phyloP scores from a whole-genome alignment of 1,140 invertebrate genomes.

The Drosophila nikananu region DNA sequence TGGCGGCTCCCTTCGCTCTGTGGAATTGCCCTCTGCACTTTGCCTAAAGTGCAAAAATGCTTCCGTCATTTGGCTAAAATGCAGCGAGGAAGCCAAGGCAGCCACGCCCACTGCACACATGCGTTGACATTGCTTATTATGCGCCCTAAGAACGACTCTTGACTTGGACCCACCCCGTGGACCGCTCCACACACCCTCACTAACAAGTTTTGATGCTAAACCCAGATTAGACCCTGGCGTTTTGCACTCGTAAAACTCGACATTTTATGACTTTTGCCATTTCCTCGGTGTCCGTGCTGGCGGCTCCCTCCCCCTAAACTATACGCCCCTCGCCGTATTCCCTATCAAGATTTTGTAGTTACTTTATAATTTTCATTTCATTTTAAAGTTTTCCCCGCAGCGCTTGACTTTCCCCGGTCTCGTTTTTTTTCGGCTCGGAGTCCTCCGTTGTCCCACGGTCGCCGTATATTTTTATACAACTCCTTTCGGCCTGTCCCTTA shows the following conservation, averaged over 20 bases:
- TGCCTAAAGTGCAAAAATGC: conserved; percentile 80
- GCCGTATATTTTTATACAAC: conserved; percentile 64
- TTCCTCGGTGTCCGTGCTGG: conserved; percentile 53
- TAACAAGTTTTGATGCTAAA: conserved; percentile 83
- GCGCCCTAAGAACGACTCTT: conserved; percentile 29
- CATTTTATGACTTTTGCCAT: conserved; percentile 83
- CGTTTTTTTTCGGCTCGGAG: neutral
- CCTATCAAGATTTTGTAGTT: conserved; percentile 83
- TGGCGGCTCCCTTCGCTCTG: conserved; percentile 1
- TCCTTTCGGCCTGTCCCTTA: conserved; percentile 17
- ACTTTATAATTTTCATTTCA: conserved; percentile 82
- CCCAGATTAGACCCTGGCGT: conserved; percentile 83
- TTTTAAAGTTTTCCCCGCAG: conserved; percentile 63
- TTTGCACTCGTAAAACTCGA: conserved; percentile 83
- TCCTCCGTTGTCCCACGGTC: conserved; percentile 47
- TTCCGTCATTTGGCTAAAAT: conserved; percentile 73
- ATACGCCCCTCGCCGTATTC: conserved; percentile 37
- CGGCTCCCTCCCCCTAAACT: conserved; percentile 19
- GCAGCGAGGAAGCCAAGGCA: conserved; percentile 27
- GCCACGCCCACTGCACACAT: conserved; percentile 48
- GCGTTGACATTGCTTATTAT: conserved; percentile 82
- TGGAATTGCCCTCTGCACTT: conserved; percentile 67
- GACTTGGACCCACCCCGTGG: conserved; percentile 13
- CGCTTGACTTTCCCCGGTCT: conserved; percentile 26
- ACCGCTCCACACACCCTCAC: conserved; percentile 9